A percentile compares a stretch with the other conserved stretches of the same genome.
Conservation (phyloP, 2,888 invertebrate species). For the Coelopa pilipes region DNA sequence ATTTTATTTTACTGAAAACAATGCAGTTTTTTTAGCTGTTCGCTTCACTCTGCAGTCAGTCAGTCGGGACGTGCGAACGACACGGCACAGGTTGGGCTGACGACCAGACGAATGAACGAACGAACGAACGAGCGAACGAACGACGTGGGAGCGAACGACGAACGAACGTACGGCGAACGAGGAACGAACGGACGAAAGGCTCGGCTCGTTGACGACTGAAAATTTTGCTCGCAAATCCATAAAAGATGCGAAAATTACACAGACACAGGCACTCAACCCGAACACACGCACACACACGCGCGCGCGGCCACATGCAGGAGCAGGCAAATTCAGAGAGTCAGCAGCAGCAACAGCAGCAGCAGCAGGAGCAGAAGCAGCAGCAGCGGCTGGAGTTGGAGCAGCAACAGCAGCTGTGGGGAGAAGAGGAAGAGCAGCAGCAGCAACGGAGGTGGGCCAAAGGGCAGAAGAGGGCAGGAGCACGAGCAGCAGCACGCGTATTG, state of each 20-base stretch:
- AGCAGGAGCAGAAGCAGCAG: constrained; percentile 25
- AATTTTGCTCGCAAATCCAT: constrained; percentile 56
- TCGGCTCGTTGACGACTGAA: constrained; percentile 61
- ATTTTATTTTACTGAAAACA: too few relatives aligned
- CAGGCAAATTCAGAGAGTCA: constrained; percentile 25
- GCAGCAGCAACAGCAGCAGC: constrained; percentile 13
- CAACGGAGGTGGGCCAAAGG: too few relatives aligned
- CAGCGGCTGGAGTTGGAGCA: constrained; percentile 2
- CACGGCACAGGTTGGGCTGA: too few relatives aligned
- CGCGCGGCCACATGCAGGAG: constrained; percentile 32
- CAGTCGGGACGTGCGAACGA: too few relatives aligned
- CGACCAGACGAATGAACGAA: too few relatives aligned
- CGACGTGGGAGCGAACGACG: too few relatives aligned
- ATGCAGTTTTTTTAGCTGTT: too few relatives aligned
- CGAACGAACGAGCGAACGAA: too few relatives aligned
- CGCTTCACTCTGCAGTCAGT: too few relatives aligned
- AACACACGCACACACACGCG: constrained; percentile 39
- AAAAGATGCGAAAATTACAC: constrained; percentile 52
- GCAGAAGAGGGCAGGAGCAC: not conserved
- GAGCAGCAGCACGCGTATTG: constrained; percentile 38
- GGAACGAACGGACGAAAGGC: constrained; percentile 57
- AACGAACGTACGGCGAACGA: constrained; percentile 10
- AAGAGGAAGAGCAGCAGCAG: too few relatives aligned
- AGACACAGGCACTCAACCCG: constrained; percentile 28
- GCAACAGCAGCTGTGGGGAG: not conserved